Evolutionary conservation across 2,888 invertebrate species (phyloP).

Genomic region (Eilema depressum): DNA sequence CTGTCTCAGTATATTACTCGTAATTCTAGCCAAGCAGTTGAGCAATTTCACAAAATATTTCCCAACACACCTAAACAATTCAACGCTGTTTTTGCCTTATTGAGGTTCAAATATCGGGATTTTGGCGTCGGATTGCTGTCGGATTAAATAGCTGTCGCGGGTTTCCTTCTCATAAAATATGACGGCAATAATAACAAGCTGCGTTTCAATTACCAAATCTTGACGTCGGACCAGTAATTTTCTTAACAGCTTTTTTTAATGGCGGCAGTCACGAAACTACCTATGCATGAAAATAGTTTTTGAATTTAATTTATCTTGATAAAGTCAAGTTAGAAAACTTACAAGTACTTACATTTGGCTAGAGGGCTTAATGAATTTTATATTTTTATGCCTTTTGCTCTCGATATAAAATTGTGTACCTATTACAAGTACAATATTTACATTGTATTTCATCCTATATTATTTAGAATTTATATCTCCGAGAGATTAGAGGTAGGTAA

Average conservation of each 20-base stretch:
- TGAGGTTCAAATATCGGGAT: not conserved
- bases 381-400: not conserved
- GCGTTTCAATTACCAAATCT: conserved; percentile 51
- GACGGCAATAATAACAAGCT: conserved; percentile 41
- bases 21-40: too few species aligned
- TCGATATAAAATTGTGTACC: too few species aligned
- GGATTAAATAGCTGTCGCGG: conserved; percentile 30
- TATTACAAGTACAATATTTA: too few species aligned
- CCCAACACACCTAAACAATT: too few species aligned
- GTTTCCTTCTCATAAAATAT: conserved; percentile 44
- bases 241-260: conserved; percentile 37
- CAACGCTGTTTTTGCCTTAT: too few species aligned
- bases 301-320: not conserved
- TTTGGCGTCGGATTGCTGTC: not conserved
- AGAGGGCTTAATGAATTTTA: not conserved
- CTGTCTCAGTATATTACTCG: too few species aligned
- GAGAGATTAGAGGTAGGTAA: too few species aligned
- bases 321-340: not conserved
- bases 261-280: conserved; percentile 35
- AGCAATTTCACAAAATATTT: too few species aligned
- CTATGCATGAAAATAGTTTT: conserved; percentile 10
- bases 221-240: conserved; percentile 41
- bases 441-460: too few species aligned
- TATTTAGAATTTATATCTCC: too few species aligned
- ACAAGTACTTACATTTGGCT: not conserved